Base-by-base conservation (phyloP, 2,888 invertebrate species). In the Phengaris arion region DNA sequence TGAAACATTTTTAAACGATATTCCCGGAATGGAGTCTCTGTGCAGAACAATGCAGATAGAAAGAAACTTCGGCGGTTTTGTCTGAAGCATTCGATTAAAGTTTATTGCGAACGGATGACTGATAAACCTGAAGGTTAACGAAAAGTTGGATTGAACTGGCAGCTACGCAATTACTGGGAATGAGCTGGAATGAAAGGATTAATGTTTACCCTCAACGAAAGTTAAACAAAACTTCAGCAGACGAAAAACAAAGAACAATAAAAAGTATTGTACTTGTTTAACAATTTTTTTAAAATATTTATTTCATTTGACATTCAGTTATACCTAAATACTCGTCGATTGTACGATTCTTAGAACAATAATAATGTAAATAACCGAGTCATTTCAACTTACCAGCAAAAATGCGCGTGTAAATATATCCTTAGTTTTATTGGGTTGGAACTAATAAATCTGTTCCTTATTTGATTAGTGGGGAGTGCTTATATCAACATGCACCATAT, bases 391-490 rank as follows among this genome's bases (percentile, higher is more conserved):
- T 35, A 45, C 35, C 12, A 35, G 22, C 12, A 64, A 35, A 59
- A 22, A 1, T 22, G 22, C 2, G 35, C 6, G 35, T 35, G 35
- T 45, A 69, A 69, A 69, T 69, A 69, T 69, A 69, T 69, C n/a
- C 8, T 69, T 6, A 69, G 69, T 48, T 69, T 46, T 69, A 69
- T 15, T 72, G 22, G 54, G 22, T 12, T 35, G 22, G 22, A 72
- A 22, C 35, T 54, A 72, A 72, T 72, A 72, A 72, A 72, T 72
- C 72, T 54, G 54, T 35, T 54, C 54, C 3, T 13, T 13, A 54
- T 72, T 72, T 72, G 52, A 72, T 72, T 52, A 72, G 22, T 72
- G 54, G 52, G 72, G 35, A 72, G 54, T 52, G 72, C 54, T 54
- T 48, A 70, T 70, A 72, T 35, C 72, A 72, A 52, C 72, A 72